A percentile compares a stretch with the other conserved stretches of the same genome.
phyloP scores from a whole-genome alignment of 2,797 vertebrate genomes.

The Huso huso region DNA sequence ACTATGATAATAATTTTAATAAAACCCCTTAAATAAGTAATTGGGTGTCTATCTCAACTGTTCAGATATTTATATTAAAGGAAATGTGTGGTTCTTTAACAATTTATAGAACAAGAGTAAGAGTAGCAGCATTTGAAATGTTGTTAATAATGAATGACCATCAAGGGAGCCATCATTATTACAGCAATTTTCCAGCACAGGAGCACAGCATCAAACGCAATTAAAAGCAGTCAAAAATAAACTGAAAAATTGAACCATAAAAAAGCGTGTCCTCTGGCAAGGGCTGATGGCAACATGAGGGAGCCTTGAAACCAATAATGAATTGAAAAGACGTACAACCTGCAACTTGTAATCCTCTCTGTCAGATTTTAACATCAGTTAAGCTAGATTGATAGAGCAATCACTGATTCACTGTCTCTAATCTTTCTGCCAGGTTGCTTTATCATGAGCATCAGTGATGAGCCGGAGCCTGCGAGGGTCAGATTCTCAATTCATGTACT shows the following conservation, averaged over 20 bases:
- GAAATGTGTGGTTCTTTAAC: too few species aligned
- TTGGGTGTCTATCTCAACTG: too few species aligned
- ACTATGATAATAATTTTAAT: too few species aligned
- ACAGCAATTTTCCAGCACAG: conserved; percentile 47
- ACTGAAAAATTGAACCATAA: conserved; percentile 57
- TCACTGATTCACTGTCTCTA: conserved; percentile 42
- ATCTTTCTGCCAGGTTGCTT: conserved; percentile 28
- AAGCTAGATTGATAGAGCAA: conserved; percentile 56
- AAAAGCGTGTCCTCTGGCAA: conserved; percentile 46
- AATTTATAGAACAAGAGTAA: too few species aligned
- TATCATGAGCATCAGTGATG: conserved; percentile 30
- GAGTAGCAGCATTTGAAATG: too few species aligned
- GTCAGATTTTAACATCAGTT: conserved; percentile 56
- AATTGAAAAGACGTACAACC: conserved; percentile 48
- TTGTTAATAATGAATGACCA: conserved; percentile 45
- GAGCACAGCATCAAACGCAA: conserved; percentile 65
- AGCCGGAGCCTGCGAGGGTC: conserved; percentile 30
- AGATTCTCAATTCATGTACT: conserved; percentile 42
- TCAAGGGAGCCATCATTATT: conserved; percentile 61
- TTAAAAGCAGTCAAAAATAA: conserved; percentile 70
- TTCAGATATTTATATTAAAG: too few species aligned
- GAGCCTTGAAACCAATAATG: conserved; percentile 50
- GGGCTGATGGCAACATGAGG: conserved; percentile 41
- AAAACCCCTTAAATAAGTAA: too few species aligned
- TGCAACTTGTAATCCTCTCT: conserved; percentile 41